Conservation (phyloP, 2,113 vertebrate genomes). For the Callopanchax toddi region DNA sequence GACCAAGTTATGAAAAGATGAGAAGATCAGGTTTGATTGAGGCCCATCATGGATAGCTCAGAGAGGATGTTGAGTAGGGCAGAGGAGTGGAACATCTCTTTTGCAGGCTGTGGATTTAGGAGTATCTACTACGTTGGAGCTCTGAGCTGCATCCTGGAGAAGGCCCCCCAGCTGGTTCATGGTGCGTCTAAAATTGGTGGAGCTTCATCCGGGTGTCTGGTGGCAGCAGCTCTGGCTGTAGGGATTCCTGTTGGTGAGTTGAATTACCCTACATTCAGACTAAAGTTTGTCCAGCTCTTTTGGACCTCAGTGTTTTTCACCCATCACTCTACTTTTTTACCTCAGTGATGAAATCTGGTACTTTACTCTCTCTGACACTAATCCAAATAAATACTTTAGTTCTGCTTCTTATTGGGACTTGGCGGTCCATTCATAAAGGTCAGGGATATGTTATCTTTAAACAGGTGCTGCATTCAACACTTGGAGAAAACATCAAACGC, state of each 20-base stretch:
- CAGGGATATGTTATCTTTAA: slow-evolving; percentile 5
- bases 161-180: slow-evolving; percentile 78
- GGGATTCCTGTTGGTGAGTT: slow-evolving; percentile 83
- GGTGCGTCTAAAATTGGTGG: slow-evolving; percentile 83
- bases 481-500: slow-evolving; percentile 11
- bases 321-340: background rate
- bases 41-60: background rate
- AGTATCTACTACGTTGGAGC: slow-evolving; percentile 87
- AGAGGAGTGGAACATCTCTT: slow-evolving; percentile 86
- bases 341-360: background rate
- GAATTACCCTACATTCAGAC: background rate
- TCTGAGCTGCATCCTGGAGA: slow-evolving; percentile 82
- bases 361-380: background rate
- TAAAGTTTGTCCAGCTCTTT: background rate
- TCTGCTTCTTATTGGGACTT: background rate
- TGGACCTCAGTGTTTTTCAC: too few species aligned
- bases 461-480: background rate
- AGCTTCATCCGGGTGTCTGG: slow-evolving; percentile 84
- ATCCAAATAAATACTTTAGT: background rate
- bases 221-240: slow-evolving; percentile 75
- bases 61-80: slow-evolving; percentile 69
- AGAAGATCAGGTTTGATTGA: background rate
- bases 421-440: background rate
- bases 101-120: slow-evolving; percentile 90
- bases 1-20: too few species aligned